Evolutionary conservation across 2,113 vertebrate species (phyloP).

Genomic region (Agapornis roseicollis): DNA sequence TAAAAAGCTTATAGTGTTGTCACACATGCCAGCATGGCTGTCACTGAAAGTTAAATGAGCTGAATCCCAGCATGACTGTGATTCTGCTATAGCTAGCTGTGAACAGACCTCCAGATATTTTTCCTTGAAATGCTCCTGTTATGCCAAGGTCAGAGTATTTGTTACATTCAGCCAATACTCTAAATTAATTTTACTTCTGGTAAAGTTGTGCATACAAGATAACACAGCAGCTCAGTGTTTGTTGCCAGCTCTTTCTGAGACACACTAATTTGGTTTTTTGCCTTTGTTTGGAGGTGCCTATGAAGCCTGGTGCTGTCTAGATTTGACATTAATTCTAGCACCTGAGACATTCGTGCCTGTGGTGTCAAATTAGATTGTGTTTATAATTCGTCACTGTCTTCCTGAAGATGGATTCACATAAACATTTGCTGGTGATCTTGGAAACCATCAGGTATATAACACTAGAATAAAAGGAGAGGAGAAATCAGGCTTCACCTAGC

Average conservation of each 20-base stretch:
- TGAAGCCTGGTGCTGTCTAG: not conserved
- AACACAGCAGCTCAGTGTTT: not conserved
- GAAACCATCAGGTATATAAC: not conserved
- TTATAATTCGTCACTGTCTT: not conserved
- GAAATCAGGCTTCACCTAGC: not conserved
- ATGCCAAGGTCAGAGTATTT: not conserved
- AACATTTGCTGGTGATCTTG: not conserved
- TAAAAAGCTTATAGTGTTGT: not conserved
- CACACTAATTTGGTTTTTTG: not conserved
- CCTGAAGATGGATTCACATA: not conserved
- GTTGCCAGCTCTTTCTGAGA: not conserved
- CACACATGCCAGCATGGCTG: fast-evolving
- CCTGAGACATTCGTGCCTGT: not conserved
- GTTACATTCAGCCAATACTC: not conserved
- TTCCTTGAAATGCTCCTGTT: not conserved
- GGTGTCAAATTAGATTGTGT: not conserved
- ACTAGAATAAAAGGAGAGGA: not conserved
- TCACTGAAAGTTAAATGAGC: not conserved
- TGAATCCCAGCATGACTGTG: not conserved
- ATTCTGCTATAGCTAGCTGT: not conserved
- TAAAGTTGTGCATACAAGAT: not conserved
- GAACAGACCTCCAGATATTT: not conserved
- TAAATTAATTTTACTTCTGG: not conserved
- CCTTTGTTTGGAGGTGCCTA: not conserved
- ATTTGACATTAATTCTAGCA: not conserved